Percentiles rank a stretch among this genome's conserved stretches.
Conservation (phyloP, 2,888 invertebrate species). For the Lochmaea crataegi region DNA sequence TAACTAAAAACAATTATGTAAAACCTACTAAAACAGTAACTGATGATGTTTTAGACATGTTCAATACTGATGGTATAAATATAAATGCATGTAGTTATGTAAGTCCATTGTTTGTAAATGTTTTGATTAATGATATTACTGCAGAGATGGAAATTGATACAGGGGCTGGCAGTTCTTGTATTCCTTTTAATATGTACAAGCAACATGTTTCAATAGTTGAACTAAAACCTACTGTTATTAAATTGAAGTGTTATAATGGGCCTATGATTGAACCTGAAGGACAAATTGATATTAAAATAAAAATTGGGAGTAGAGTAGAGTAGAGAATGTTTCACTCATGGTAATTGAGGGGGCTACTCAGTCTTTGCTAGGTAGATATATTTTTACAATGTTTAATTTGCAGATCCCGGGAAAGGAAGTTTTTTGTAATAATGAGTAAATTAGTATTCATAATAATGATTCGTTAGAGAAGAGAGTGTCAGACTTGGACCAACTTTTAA, state of each 20-base stretch:
- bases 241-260: too few species aligned
- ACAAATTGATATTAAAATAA: constrained; percentile 22
- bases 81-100: too few species aligned
- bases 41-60: too few species aligned
- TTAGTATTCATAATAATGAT: constrained; percentile 2
- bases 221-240: background rate
- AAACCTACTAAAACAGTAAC: too few species aligned
- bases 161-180: constrained; percentile 30
- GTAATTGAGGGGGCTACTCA: constrained; percentile 30
- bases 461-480: background rate
- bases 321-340: constrained; percentile 12
- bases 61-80: too few species aligned
- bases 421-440: background rate
- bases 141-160: constrained; percentile 28
- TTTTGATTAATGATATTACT: too few species aligned
- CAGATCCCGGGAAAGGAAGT: background rate
- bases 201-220: constrained; percentile 13
- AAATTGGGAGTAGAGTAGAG: background rate
- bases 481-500: background rate
- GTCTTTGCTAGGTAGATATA: constrained; percentile 26
- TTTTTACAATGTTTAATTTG: constrained; percentile 15
- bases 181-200: constrained; percentile 12
- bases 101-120: too few species aligned
- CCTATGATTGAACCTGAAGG: constrained; percentile 24
- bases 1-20: too few species aligned